A percentile compares a stretch with the other conserved stretches of the same genome.
Conservation (phyloP, 2,113 vertebrate species). For the Podarcis raffonei region DNA sequence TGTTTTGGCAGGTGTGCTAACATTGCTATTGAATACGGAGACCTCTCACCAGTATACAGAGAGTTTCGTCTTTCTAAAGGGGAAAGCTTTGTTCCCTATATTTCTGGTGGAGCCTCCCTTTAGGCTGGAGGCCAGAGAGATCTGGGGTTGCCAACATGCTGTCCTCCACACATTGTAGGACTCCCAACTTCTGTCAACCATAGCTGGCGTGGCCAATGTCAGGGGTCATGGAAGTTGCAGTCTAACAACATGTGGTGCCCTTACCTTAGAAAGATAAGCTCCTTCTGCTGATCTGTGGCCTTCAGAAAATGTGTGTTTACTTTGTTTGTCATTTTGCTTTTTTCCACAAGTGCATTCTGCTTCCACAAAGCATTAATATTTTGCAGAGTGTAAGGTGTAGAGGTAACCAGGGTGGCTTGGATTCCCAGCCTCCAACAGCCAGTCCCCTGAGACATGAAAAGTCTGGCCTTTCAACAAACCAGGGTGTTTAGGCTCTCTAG, state of each 20-base stretch:
- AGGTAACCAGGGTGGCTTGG: not conserved
- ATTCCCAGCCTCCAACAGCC: not conserved
- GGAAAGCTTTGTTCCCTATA: constrained; percentile 44
- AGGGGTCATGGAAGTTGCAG: too few relatives aligned
- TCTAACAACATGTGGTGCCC: too few relatives aligned
- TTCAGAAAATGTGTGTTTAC: not conserved
- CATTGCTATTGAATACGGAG: constrained; percentile 39
- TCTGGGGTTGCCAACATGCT: not conserved
- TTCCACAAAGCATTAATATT: too few relatives aligned
- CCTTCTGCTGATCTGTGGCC: not conserved
- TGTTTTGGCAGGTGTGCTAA: constrained; percentile 74
- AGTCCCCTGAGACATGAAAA: not conserved
- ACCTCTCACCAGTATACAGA: not conserved
- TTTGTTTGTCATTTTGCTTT: not conserved
- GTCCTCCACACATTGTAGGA: not conserved
- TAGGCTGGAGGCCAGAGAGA: not conserved
- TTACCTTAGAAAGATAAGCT: not conserved
- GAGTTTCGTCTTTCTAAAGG: constrained; percentile 43
- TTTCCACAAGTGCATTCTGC: not conserved
- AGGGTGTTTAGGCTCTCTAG: not conserved
- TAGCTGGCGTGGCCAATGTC: not conserved
- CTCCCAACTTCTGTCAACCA: not conserved
- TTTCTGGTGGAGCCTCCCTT: not conserved
- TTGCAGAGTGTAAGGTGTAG: not conserved
- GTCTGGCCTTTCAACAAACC: not conserved